Conservation (phyloP, 2,797 vertebrate genomes). For the Sciurus carolinensis region DNA sequence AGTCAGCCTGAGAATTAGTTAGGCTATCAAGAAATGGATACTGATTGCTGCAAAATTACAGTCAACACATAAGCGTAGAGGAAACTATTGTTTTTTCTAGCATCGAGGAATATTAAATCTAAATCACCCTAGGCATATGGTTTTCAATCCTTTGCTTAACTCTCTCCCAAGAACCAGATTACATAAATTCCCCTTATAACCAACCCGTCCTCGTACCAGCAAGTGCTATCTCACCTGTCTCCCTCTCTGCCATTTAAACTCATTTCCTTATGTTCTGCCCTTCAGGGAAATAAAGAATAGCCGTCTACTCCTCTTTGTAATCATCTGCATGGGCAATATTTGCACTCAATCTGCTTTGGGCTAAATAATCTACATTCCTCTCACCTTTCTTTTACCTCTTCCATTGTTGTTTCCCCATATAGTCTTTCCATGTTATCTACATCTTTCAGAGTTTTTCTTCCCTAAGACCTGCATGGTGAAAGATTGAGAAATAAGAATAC, state of each 20-base stretch:
- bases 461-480: background rate
- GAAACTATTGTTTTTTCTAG: conserved; percentile 18
- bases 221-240: conserved; percentile 57
- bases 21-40: conserved; percentile 25
- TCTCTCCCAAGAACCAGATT: conserved; percentile 61
- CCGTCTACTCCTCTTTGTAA: conserved; percentile 14
- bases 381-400: conserved; percentile 54
- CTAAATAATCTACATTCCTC: conserved; percentile 25
- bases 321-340: background rate
- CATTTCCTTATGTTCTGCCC: conserved; percentile 52
- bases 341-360: conserved; percentile 1
- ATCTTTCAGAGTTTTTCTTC: conserved; percentile 14
- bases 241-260: conserved; percentile 42
- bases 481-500: conserved; percentile 4
- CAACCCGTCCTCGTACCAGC: background rate
- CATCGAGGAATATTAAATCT: conserved; percentile 21
- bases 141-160: conserved; percentile 57
- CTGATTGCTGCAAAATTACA: background rate
- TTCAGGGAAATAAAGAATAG: conserved; percentile 49
- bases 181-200: conserved; percentile 30
- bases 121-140: background rate
- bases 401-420: background rate
- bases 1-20: background rate
- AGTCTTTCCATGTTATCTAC: background rate
- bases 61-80: background rate